Evolutionary conservation across 2,113 vertebrate species (phyloP), one percentile per base, ranked within the genome.

Genomic region (Butorides virescens): DNA sequence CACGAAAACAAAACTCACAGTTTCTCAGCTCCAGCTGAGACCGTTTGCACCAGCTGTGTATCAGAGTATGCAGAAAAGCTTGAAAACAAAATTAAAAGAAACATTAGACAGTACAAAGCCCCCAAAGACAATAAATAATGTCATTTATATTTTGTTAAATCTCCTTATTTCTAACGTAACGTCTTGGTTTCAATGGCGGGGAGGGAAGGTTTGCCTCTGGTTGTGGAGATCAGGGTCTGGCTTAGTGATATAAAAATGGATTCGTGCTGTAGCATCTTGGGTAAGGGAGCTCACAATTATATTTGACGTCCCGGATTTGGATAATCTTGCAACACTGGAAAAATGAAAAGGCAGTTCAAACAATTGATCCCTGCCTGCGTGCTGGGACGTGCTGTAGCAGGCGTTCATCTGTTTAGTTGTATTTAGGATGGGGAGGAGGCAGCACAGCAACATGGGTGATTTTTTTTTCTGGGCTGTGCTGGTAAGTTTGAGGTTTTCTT

Each of bases 401-500:
- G 30, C 12, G 1, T 78, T 92, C 82, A n/a, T 44, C 67, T 50
- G 34, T 56, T 94, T 71, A 84, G 44, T 90, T 70, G 26, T 77
- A 19, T 49, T 84, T 63, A 81, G 52, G 79, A 71, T 65, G 72
- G 86, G 79, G 70, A 92, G 68, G 39, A 88, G 61, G 72, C 83
- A 75, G 50, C 76, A 34, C 76, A 77, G 82, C 75, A 80, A 63
- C 71, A n/a, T 37, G 53, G 46, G 74, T 79, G 86, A 70, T 86
- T 88, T 95, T 86, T 88, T 95, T 94, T 94, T 93, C 53, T 49
- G 87, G 74, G 91, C 74, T 79, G 23, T 87, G 67, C 74, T 80
- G 84, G 63, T 95, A 92, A 91, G 67, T 93, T 85, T 79, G 81
- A 95, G 84, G 74, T 86, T 95, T 94, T 93, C 46, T 78, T 97